Evolutionary conservation across 2,797 vertebrate species (phyloP).

Genomic region (Notoglanidium macrostoma): DNA sequence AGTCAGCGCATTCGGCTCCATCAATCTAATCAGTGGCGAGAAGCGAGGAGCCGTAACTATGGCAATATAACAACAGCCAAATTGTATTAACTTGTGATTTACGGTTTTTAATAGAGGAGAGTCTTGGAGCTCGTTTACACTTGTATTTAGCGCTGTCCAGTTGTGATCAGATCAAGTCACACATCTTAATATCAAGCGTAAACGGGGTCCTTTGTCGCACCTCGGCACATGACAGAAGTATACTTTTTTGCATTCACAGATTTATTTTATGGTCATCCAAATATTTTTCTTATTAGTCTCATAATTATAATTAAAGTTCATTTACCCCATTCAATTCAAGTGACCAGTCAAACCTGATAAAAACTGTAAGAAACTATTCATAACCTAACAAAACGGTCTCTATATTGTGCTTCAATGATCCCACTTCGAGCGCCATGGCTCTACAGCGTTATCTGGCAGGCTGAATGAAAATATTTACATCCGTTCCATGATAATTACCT

Average conservation of each 20-base stretch:
- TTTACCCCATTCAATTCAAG: neutral
- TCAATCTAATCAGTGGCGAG: conserved; percentile 49
- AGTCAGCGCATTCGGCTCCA: conserved; percentile 49
- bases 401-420: neutral
- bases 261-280: neutral
- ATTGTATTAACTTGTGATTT: conserved; percentile 50
- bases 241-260: neutral
- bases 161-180: too few species aligned
- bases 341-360: neutral
- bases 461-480: neutral
- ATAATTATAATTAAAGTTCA: neutral
- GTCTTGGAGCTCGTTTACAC: neutral
- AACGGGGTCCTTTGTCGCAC: neutral
- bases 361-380: neutral
- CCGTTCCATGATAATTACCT: neutral
- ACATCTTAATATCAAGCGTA: too few species aligned
- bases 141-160: too few species aligned
- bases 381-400: neutral
- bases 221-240: neutral
- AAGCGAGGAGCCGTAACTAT: conserved; percentile 31
- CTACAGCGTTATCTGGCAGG: neutral
- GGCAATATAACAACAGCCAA: conserved; percentile 38
- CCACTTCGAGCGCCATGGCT: neutral
- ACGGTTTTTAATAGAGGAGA: conserved; percentile 42
- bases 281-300: neutral